phyloP scores from a whole-genome alignment of 2,888 invertebrate genomes.

The Drosophila lacicola region DNA sequence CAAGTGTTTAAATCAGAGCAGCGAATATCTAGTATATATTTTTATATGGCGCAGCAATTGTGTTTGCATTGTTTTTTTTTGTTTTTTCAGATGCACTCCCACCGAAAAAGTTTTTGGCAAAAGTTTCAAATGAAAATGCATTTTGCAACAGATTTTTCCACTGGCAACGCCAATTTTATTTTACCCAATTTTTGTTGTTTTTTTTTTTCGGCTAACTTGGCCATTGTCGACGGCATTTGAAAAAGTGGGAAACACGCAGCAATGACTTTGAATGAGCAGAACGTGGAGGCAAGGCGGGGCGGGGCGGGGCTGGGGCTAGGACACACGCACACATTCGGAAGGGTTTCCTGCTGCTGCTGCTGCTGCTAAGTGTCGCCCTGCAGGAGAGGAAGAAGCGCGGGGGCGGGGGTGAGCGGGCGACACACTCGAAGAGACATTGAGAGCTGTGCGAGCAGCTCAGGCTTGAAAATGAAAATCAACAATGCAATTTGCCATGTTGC shows the following conservation, averaged over 20 bases:
- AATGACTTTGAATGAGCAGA: constrained; percentile 65
- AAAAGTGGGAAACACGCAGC: constrained; percentile 74
- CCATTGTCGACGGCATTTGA: constrained; percentile 60
- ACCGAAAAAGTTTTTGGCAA: constrained; percentile 59
- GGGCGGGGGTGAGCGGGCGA: constrained; percentile 2
- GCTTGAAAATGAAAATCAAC: constrained; percentile 81
- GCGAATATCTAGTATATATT: constrained; percentile 21
- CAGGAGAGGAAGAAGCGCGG: not conserved
- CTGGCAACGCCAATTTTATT: constrained; percentile 49
- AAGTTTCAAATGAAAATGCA: constrained; percentile 79
- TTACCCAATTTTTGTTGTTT: constrained; percentile 1
- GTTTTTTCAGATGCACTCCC: constrained; percentile 54
- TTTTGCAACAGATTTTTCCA: constrained; percentile 72
- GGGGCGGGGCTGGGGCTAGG: constrained; percentile 1
- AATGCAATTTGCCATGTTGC: constrained; percentile 80
- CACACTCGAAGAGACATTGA: constrained; percentile 40
- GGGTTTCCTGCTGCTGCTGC: constrained; percentile 45
- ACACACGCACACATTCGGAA: constrained; percentile 52
- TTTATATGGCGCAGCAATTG: constrained; percentile 19
- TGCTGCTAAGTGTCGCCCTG: constrained; percentile 64
- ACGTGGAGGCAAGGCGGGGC: constrained; percentile 11
- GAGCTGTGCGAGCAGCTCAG: constrained; percentile 46
- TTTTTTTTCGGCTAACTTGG: constrained; percentile 49
- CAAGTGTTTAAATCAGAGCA: constrained; percentile 23
- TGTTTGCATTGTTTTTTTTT: constrained; percentile 45